phyloP scores from a whole-genome alignment of 53 echinoderm and acorn worm species.

The Astropecten irregularis region DNA sequence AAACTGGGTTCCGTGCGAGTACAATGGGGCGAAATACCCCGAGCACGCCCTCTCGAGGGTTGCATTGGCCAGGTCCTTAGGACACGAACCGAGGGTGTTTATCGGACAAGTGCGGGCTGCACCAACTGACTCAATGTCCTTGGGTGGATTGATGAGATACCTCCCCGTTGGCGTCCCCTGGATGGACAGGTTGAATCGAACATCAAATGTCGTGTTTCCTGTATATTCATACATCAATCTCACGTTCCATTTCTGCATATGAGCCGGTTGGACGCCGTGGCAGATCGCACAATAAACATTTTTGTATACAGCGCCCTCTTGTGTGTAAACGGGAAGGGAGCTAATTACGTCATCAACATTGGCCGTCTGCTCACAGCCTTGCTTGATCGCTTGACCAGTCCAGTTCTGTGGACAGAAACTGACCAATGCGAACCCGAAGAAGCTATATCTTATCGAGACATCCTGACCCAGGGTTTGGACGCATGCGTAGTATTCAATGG shows the following conservation, averaged over 20 bases:
- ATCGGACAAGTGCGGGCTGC: slow-evolving; percentile 23
- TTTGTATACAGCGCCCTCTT: slow-evolving; percentile 48
- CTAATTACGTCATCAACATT: slow-evolving; percentile 60
- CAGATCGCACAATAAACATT: slow-evolving; percentile 85
- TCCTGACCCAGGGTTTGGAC: slow-evolving; percentile 10
- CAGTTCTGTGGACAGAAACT: slow-evolving; percentile 15
- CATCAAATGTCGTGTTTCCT: background rate
- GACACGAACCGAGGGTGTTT: background rate
- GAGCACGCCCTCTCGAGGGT: background rate
- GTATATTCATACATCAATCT: background rate
- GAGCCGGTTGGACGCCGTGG: slow-evolving; percentile 2
- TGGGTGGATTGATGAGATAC: background rate
- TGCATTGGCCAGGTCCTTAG: background rate
- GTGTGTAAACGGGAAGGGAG: slow-evolving; percentile 66
- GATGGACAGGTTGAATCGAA: background rate
- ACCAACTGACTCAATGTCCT: background rate
- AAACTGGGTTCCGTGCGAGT: slow-evolving; percentile 8
- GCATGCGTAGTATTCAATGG: background rate
- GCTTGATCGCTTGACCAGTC: background rate
- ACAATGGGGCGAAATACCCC: slow-evolving; percentile 27
- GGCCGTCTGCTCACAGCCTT: slow-evolving; percentile 41
- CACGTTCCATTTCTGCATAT: slow-evolving; percentile 15
- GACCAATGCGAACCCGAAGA: slow-evolving; percentile 34
- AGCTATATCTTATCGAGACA: background rate
- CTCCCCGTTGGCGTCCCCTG: background rate